Percentiles rank a stretch among this genome's conserved stretches.
Evolutionary conservation across 35 echinoderm and acorn worm species (phyloP).

Genomic region (Acanthaster planci): DNA sequence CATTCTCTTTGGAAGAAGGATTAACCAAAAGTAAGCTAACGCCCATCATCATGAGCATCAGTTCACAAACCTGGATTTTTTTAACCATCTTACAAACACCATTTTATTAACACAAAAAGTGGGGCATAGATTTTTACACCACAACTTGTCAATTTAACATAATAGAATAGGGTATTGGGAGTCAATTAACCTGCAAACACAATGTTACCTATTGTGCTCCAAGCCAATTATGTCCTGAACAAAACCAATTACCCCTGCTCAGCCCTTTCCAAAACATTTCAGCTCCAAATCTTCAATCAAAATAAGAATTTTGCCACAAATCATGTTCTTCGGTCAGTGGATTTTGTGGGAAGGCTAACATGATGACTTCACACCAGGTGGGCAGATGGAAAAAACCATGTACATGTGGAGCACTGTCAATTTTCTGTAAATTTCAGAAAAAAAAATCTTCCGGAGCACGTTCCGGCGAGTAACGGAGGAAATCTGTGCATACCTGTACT

Average conservation of each 20-base stretch:
- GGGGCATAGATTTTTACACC: background rate
- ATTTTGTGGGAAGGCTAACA: background rate
- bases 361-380: background rate
- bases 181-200: constrained; percentile 1
- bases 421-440: background rate
- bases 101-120: no score
- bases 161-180: background rate
- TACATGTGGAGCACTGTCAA: background rate
- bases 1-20: no score
- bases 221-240: background rate
- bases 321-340: constrained; percentile 7
- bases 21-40: no score
- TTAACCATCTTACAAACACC: no score
- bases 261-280: background rate
- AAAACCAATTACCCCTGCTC: constrained; percentile 12
- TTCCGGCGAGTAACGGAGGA: background rate
- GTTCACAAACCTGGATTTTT: no score
- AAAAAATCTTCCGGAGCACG: constrained; percentile 5
- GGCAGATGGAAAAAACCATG: background rate
- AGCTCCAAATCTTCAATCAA: constrained; percentile 2
- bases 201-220: background rate
- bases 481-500: constrained; percentile 8
- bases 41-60: no score
- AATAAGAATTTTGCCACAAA: background rate
- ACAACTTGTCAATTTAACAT: background rate